phyloP scores from a whole-genome alignment of 2,113 vertebrate genomes.

The Solenodon paradoxus region DNA sequence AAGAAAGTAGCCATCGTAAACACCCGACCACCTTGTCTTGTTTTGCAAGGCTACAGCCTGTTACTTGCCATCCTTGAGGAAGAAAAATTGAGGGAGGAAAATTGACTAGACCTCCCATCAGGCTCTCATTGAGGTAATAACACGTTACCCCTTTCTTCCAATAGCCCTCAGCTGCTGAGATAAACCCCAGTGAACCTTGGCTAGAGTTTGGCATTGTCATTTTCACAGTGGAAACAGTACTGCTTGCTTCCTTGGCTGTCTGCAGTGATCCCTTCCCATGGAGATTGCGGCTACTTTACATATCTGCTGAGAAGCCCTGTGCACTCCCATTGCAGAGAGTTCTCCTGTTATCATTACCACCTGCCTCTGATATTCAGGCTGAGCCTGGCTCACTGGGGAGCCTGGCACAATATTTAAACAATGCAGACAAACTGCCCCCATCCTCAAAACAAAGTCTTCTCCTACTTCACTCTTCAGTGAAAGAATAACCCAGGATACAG shows the following conservation, averaged over 20 bases:
- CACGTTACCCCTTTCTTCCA: constrained; percentile 51
- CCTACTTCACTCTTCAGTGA: not conserved
- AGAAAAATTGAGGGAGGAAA: constrained; percentile 45
- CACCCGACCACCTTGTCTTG: not conserved
- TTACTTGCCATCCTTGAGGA: not conserved
- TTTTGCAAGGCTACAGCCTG: not conserved
- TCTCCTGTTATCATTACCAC: constrained; percentile 28
- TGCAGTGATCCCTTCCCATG: not conserved
- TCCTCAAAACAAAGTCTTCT: not conserved
- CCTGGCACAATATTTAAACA: constrained; percentile 5
- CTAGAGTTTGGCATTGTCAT: constrained; percentile 39
- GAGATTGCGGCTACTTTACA: not conserved
- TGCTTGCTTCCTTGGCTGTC: constrained; percentile 17
- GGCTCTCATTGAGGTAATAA: constrained; percentile 46
- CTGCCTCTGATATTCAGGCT: not conserved
- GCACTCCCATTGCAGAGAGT: not conserved
- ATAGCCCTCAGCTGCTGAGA: constrained; percentile 45
- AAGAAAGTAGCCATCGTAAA: not conserved
- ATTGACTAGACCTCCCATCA: not conserved
- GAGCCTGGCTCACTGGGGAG: not conserved
- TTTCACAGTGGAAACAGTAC: constrained; percentile 53
- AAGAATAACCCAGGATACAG: not conserved
- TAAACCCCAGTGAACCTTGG: constrained; percentile 23
- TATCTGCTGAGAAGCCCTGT: not conserved
- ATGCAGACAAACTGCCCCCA: not conserved